Evolutionary conservation across 2,888 invertebrate species (phyloP).

Genomic region (Syritta pipiens): DNA sequence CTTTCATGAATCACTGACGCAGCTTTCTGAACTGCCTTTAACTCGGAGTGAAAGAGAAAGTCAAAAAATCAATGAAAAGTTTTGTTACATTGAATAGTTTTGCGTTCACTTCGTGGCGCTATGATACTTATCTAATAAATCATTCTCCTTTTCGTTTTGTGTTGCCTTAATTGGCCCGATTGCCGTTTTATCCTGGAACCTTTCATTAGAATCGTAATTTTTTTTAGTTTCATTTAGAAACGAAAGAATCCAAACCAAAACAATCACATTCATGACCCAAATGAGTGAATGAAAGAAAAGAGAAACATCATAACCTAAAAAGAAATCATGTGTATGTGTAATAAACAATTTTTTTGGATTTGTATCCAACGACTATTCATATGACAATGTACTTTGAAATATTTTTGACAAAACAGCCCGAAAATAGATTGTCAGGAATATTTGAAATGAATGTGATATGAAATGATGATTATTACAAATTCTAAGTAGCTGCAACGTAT

Average conservation of each 20-base stretch:
- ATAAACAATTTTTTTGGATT: conserved; percentile 8
- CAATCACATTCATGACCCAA: conserved; percentile 17
- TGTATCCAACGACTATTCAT: background rate
- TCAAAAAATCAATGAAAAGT: background rate
- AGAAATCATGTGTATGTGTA: conserved; percentile 12
- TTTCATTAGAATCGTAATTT: conserved; percentile 14
- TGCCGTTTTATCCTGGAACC: background rate
- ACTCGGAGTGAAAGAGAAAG: background rate
- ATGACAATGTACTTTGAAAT: conserved; percentile 5
- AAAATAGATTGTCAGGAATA: conserved; percentile 8
- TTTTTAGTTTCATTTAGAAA: background rate
- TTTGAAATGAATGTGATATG: too few species aligned
- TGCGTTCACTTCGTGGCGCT: background rate
- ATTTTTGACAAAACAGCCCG: background rate
- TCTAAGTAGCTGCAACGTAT: too few species aligned
- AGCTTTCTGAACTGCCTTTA: background rate
- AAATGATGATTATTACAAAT: too few species aligned
- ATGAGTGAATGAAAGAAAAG: background rate
- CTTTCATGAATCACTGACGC: background rate
- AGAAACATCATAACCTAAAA: background rate
- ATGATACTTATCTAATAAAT: background rate
- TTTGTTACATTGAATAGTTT: background rate
- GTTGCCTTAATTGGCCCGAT: background rate
- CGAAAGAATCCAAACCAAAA: background rate
- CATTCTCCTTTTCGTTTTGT: conserved; percentile 1